These are phyloP conservation scores for Polypedilum pembai DNA, from an alignment of 1,140 invertebrate species.

Conservation along the genomic window DNA sequence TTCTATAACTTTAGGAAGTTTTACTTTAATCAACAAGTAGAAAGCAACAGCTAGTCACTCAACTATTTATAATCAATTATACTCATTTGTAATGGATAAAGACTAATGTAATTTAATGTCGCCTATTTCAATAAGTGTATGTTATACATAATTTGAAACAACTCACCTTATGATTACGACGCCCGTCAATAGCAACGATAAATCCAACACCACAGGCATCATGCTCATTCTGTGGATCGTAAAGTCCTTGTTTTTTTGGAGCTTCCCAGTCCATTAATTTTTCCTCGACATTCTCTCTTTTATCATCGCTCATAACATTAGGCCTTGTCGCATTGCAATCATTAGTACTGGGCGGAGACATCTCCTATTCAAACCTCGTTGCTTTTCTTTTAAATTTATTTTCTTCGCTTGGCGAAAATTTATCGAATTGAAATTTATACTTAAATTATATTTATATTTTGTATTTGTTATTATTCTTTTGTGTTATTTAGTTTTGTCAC, in stretches of 20 bases:
- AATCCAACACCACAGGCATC: constrained; percentile 98
- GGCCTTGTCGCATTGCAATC: neutral
- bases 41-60: no score
- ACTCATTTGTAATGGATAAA: no score
- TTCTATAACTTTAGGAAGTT: no score
- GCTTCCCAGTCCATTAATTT: constrained; percentile 52
- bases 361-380: neutral
- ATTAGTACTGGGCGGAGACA: neutral
- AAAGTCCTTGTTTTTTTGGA: constrained; percentile 72
- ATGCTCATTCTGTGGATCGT: constrained; percentile 87
- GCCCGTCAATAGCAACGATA: constrained; percentile 95
- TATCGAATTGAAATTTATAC: no score
- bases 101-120: no score
- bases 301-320: neutral
- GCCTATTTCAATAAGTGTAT: no score
- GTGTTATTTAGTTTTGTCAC: no score
- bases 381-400: constrained; percentile 3
- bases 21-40: no score
- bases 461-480: no score
- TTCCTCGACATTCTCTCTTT: constrained; percentile 1
- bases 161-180: constrained; percentile 80
- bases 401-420: neutral
- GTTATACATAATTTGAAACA: neutral
- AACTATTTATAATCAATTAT: no score
- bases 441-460: no score